Evolutionary conservation across 2,797 vertebrate genomes (phyloP).

Genomic region (Betta splendens): DNA sequence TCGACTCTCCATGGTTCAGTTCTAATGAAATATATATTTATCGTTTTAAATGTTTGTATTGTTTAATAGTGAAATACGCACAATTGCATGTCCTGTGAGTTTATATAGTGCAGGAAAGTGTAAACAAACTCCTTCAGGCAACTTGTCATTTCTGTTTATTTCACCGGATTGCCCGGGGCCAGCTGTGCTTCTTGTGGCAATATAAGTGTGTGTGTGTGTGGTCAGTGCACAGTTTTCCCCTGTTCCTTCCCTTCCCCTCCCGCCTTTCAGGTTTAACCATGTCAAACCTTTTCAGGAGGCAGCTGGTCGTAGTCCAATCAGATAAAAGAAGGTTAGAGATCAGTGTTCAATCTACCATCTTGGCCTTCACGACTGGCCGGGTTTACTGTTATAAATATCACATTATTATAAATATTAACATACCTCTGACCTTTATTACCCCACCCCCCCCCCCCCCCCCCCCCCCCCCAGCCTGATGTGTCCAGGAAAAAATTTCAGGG

Average conservation of each 20-base stretch:
- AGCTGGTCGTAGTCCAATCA: slow-evolving; percentile 32
- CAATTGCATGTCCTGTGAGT: neutral
- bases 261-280: slow-evolving; percentile 7
- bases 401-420: no score
- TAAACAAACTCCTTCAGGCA: slow-evolving; percentile 3
- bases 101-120: neutral
- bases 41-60: no score
- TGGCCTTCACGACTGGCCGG: slow-evolving; percentile 4
- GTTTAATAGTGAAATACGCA: slow-evolving; percentile 11
- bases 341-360: slow-evolving; percentile 21
- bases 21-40: no score
- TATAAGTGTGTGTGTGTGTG: neutral
- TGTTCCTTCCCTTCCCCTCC: no score
- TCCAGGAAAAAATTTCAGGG: no score
- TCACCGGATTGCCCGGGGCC: slow-evolving; percentile 13
- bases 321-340: slow-evolving; percentile 24
- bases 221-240: neutral
- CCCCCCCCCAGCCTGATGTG: no score
- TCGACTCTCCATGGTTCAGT: no score
- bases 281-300: slow-evolving; percentile 11
- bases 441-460: no score
- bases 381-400: slow-evolving; percentile 6
- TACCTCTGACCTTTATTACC: no score
- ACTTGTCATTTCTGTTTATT: slow-evolving; percentile 33
- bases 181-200: neutral